These are phyloP conservation scores for Druon quercuslanigerum DNA, from an alignment of 1,140 invertebrate species.

Conservation along the genomic window DNA sequence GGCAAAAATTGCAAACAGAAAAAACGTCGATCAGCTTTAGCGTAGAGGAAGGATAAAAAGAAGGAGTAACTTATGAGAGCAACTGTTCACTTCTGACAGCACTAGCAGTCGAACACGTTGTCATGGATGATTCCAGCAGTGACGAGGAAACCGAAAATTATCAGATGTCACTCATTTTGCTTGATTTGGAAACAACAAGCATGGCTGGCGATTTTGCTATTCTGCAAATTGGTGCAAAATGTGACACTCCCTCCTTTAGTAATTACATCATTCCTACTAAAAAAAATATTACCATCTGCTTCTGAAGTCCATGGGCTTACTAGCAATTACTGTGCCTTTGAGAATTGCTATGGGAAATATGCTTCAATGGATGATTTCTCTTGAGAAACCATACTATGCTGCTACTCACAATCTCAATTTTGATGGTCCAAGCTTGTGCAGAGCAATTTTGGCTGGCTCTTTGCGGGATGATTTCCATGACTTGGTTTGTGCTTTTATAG, in stretches of 20 bases:
- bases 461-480: constrained; percentile 33
- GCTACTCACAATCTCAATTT: not conserved
- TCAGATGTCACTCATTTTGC: not conserved
- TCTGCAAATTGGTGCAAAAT: not conserved
- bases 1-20: too few relatives aligned
- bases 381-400: not conserved
- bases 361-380: not conserved
- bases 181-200: not conserved
- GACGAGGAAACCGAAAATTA: too few relatives aligned
- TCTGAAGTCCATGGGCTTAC: not conserved
- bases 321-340: not conserved
- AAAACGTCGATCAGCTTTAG: too few relatives aligned
- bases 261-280: not conserved
- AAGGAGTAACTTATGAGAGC: too few relatives aligned
- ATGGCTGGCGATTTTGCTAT: not conserved
- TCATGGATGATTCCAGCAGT: too few relatives aligned
- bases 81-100: too few relatives aligned
- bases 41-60: too few relatives aligned
- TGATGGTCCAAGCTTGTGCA: not conserved
- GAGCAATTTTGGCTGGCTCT: constrained; percentile 18
- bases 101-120: too few relatives aligned
- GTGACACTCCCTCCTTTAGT: not conserved
- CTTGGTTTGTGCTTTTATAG: constrained; percentile 39
- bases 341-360: not conserved
- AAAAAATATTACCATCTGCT: not conserved